These are phyloP conservation scores for Pteromalus puparum DNA, from an alignment of 1,140 invertebrate genomes.

Conservation along the genomic window DNA sequence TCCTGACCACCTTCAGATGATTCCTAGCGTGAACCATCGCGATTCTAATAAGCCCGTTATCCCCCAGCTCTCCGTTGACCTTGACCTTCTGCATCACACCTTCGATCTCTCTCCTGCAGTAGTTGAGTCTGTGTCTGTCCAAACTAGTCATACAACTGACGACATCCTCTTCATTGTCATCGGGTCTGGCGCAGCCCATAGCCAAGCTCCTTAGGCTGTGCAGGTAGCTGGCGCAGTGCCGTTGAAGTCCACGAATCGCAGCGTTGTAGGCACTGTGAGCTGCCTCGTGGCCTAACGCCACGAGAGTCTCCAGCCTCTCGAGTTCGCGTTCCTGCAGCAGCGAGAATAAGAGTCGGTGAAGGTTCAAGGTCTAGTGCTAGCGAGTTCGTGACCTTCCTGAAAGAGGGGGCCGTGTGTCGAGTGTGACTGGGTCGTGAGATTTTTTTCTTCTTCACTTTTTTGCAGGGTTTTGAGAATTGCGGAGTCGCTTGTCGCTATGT, in stretches of 20 bases:
- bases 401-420: background rate
- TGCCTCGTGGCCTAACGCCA: constrained; percentile 54
- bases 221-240: constrained; percentile 65
- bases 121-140: constrained; percentile 67
- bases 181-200: constrained; percentile 41
- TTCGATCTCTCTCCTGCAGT: constrained; percentile 65
- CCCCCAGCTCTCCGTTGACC: constrained; percentile 66
- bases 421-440: background rate
- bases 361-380: constrained; percentile 1
- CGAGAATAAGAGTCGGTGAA: background rate
- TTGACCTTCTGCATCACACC: constrained; percentile 65
- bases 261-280: constrained; percentile 65
- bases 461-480: background rate
- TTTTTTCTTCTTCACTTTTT: background rate
- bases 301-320: constrained; percentile 63
- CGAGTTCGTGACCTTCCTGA: background rate
- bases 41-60: constrained; percentile 68
- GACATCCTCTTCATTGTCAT: constrained; percentile 60
- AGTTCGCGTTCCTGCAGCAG: constrained; percentile 62
- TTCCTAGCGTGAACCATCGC: constrained; percentile 69
- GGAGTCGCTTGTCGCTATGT: background rate
- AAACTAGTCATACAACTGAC: constrained; percentile 61
- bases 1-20: constrained; percentile 62
- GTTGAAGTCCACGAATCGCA: constrained; percentile 60
- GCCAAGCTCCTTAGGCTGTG: constrained; percentile 51